Conservation (phyloP, 1,140 invertebrate genomes). For the Eumeta japonica region DNA sequence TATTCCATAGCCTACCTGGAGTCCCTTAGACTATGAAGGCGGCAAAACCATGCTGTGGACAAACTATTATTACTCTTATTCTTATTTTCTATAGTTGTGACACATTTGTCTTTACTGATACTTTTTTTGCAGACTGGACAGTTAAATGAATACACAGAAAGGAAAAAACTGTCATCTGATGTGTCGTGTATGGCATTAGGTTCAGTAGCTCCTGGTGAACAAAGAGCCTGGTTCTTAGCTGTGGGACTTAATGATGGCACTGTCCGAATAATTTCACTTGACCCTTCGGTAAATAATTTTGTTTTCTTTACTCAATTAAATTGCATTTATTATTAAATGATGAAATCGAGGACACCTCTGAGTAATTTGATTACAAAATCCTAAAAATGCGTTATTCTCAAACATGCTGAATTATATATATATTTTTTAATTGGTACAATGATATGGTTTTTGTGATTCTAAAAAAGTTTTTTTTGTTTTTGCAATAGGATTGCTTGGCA, state of each 20-base stretch:
- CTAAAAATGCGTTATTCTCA: constrained; percentile 56
- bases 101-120: no score
- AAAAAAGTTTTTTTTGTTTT: constrained; percentile 22
- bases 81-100: constrained; percentile 1
- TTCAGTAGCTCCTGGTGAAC: constrained; percentile 91
- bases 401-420: constrained; percentile 21
- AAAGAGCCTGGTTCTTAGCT: constrained; percentile 93
- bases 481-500: constrained; percentile 78
- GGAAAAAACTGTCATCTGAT: constrained; percentile 94
- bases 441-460: background rate
- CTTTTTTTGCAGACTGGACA: constrained; percentile 91
- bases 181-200: constrained; percentile 98
- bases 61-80: constrained; percentile 12
- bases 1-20: constrained; percentile 56
- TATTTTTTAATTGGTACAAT: no score
- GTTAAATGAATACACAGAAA: constrained; percentile 96
- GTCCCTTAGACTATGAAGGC: constrained; percentile 45
- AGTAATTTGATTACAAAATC: constrained; percentile 50
- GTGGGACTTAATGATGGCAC: constrained; percentile 96
- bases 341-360: constrained; percentile 58
- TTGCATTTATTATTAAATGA: constrained; percentile 26
- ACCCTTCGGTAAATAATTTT: constrained; percentile 69
- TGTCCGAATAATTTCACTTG: constrained; percentile 95
- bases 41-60: constrained; percentile 55
- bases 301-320: constrained; percentile 8